Evolutionary conservation across 2,888 invertebrate genomes (phyloP).

Genomic region (Thereva unica): DNA sequence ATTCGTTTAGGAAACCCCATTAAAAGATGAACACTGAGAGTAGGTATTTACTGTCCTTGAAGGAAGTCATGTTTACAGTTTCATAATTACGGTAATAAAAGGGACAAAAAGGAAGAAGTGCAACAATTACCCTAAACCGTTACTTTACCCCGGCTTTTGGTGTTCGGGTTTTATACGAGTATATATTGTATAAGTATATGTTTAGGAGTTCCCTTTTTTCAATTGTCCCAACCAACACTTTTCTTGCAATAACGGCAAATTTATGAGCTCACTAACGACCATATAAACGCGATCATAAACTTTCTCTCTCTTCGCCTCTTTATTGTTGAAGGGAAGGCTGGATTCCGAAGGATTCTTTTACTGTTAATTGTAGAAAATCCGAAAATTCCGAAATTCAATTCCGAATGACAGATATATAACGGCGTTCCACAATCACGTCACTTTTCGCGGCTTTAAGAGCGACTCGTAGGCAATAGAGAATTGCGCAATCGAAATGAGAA

Average conservation of each 20-base stretch:
- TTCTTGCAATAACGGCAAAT: conserved; percentile 20
- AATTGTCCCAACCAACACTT: conserved; percentile 11
- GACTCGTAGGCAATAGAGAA: too few relatives aligned
- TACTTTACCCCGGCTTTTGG: not conserved
- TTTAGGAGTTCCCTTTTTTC: too few relatives aligned
- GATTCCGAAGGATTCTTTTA: too few relatives aligned
- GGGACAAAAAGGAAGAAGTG: conserved; percentile 9
- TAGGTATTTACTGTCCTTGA: conserved; percentile 15
- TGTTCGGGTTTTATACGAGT: too few relatives aligned
- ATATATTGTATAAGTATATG: too few relatives aligned
- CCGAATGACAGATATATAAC: too few relatives aligned
- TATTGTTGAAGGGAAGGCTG: not conserved
- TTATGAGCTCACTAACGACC: conserved; percentile 40
- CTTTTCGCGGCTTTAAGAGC: too few relatives aligned
- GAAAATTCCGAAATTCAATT: too few relatives aligned
- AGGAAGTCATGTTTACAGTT: conserved; percentile 22
- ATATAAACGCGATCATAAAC: conserved; percentile 37
- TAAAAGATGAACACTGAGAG: not conserved
- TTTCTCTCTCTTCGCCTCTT: conserved; percentile 20
- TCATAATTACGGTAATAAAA: conserved; percentile 14
- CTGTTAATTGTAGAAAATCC: too few relatives aligned
- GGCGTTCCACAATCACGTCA: too few relatives aligned
- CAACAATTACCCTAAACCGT: conserved; percentile 11
- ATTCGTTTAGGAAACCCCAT: conserved; percentile 8
- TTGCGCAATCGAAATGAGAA: too few relatives aligned